phyloP scores from a whole-genome alignment of 1,140 invertebrate species.

The Zaprionus tsacasi region DNA sequence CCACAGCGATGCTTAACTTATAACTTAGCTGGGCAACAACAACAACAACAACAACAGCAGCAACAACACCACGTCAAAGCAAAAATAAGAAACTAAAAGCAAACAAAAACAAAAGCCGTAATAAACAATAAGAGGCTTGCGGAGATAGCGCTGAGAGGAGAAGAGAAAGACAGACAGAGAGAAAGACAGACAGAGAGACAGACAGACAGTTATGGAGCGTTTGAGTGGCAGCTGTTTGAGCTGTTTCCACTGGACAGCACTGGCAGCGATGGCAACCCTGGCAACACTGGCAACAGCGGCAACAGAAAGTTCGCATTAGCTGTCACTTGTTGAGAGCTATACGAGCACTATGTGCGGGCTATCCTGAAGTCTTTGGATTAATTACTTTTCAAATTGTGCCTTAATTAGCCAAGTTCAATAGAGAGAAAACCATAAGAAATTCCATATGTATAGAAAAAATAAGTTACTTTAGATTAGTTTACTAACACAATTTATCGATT shows the following conservation, averaged over 20 bases:
- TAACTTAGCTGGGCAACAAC: slow-evolving; percentile 27
- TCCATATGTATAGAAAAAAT: not conserved
- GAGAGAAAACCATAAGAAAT: not conserved
- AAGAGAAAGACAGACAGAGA: not conserved
- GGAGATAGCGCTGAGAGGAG: not conserved
- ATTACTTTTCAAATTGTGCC: slow-evolving; percentile 7
- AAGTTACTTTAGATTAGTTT: not conserved
- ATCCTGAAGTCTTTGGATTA: not conserved
- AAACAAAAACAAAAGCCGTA: slow-evolving; percentile 10
- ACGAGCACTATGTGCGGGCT: not conserved
- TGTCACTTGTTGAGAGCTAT: slow-evolving; percentile 12
- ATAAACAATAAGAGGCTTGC: slow-evolving; percentile 27
- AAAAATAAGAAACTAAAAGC: slow-evolving; percentile 12
- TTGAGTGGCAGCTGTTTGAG: slow-evolving; percentile 7
- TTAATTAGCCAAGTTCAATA: not conserved
- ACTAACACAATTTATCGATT: not conserved
- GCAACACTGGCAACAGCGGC: not conserved
- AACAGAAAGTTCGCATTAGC: not conserved
- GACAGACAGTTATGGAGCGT: slow-evolving; percentile 11
- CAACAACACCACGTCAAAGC: not conserved
- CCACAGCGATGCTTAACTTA: slow-evolving; percentile 57
- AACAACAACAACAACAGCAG: slow-evolving; percentile 8
- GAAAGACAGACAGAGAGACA: slow-evolving; percentile 12
- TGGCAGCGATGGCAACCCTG: not conserved
- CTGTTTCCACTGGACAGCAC: slow-evolving; percentile 21